Conservation (phyloP, 2,888 invertebrate genomes). For the Nomada fucata region DNA sequence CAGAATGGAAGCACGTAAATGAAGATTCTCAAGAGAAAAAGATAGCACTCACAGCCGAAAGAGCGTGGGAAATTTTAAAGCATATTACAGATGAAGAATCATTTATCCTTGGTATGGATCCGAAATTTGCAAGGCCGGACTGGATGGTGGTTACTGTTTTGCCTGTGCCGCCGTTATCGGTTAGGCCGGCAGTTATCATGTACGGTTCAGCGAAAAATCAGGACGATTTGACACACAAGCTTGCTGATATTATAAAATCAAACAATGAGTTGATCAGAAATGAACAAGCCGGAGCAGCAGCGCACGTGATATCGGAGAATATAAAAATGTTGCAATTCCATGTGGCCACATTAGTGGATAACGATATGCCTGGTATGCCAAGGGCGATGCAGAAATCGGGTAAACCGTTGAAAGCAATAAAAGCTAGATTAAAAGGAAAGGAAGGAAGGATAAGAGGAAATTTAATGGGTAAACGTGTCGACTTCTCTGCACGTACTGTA, state of each 20-base stretch:
- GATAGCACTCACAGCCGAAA: conserved; percentile 95
- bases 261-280: conserved; percentile 98
- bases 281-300: conserved; percentile 98
- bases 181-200: conserved; percentile 99
- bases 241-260: conserved; percentile 98
- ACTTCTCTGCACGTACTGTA: conserved; percentile 99
- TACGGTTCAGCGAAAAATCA: conserved; percentile 99
- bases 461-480: conserved; percentile 99
- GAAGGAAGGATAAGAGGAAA: conserved; percentile 99
- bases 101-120: conserved; percentile 97
- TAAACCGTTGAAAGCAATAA: conserved; percentile 98
- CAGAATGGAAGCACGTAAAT: conserved; percentile 99
- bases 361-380: conserved; percentile 99
- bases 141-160: conserved; percentile 99
- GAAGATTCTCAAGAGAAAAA: conserved; percentile 99
- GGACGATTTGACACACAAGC: conserved; percentile 99
- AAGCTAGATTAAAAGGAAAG: conserved; percentile 98
- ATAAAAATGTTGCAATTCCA: conserved; percentile 99
- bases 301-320: conserved; percentile 98
- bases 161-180: conserved; percentile 98
- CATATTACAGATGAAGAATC: conserved; percentile 99
- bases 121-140: conserved; percentile 98
- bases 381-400: conserved; percentile 99
- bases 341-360: conserved; percentile 98
- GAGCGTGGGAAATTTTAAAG: conserved; percentile 98